A percentile compares a stretch with the other conserved stretches of the same genome.
phyloP scores from a whole-genome alignment of 2,113 vertebrate genomes.

The Podiceps cristatus region DNA sequence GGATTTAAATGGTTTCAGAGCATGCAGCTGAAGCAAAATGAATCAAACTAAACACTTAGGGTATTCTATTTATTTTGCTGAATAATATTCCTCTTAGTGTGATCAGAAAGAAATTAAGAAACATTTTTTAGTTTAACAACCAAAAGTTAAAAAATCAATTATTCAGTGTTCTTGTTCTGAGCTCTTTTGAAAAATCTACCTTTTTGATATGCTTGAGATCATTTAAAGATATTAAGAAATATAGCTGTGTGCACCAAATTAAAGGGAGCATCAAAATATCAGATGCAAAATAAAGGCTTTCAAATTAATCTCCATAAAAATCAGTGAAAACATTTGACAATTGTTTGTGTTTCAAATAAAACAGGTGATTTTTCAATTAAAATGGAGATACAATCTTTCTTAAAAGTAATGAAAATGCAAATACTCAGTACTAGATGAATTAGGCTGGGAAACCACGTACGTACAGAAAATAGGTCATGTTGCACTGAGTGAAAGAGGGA shows the following conservation, averaged over 20 bases:
- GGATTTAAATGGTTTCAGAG: slow-evolving; percentile 31
- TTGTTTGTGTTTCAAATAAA: slow-evolving; percentile 37
- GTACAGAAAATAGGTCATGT: slow-evolving; percentile 48
- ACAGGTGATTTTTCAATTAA: slow-evolving; percentile 49
- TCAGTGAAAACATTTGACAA: background rate
- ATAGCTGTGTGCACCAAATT: background rate
- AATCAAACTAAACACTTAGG: background rate
- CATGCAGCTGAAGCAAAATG: slow-evolving; percentile 1
- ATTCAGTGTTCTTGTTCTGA: slow-evolving; percentile 9
- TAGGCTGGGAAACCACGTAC: background rate
- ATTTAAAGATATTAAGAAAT: slow-evolving; percentile 34
- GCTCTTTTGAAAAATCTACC: slow-evolving; percentile 35
- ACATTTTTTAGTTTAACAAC: slow-evolving; percentile 14
- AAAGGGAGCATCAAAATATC: background rate
- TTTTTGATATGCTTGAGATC: slow-evolving; percentile 29
- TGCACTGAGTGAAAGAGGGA: background rate
- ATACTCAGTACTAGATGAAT: slow-evolving; percentile 10
- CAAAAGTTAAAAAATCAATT: slow-evolving; percentile 37
- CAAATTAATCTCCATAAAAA: slow-evolving; percentile 27
- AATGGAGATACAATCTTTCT: slow-evolving; percentile 35
- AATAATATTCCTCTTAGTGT: background rate
- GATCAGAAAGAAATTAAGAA: slow-evolving; percentile 42
- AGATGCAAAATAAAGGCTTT: slow-evolving; percentile 16
- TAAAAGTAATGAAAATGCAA: slow-evolving; percentile 51
- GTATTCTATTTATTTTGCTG: slow-evolving; percentile 26